phyloP scores from a whole-genome alignment of 1,140 invertebrate species.

The fruit fly (Drosophila melanogaster) region DNA sequence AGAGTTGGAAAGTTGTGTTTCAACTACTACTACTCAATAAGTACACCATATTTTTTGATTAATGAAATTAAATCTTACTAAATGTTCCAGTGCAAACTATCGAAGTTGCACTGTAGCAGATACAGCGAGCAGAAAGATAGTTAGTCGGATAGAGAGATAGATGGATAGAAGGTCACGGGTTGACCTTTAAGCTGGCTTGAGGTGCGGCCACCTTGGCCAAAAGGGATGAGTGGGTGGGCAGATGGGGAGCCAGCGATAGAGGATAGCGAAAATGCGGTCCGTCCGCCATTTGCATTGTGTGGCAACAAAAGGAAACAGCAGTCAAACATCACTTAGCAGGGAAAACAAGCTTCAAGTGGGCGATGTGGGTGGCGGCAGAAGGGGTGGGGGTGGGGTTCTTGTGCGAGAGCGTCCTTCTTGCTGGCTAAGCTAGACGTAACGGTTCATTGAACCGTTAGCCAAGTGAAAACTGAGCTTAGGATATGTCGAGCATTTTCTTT shows the following conservation, averaged over 20 bases:
- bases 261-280: constrained; percentile 21
- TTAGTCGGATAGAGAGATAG: constrained; percentile 26
- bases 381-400: too few relatives aligned
- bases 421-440: constrained; percentile 66
- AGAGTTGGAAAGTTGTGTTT: too few relatives aligned
- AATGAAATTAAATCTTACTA: too few relatives aligned
- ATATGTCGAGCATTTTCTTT: constrained; percentile 35
- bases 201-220: constrained; percentile 35
- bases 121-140: constrained; percentile 21
- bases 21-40: too few relatives aligned
- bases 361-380: constrained; percentile 5
- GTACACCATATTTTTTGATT: too few relatives aligned
- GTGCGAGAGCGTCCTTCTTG: constrained; percentile 29
- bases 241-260: constrained; percentile 4
- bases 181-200: constrained; percentile 67
- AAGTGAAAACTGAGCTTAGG: constrained; percentile 55
- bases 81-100: neutral
- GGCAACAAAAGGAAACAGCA: constrained; percentile 64
- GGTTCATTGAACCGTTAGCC: constrained; percentile 72
- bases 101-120: constrained; percentile 3
- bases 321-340: constrained; percentile 60
- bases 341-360: constrained; percentile 51
- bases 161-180: constrained; percentile 61
- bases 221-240: constrained; percentile 7
- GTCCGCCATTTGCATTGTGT: constrained; percentile 51